A percentile compares a stretch with the other conserved stretches of the same genome.
These are phyloP conservation scores for Manduca sexta DNA, from an alignment of 1,140 invertebrate genomes.

Conservation along the genomic window DNA sequence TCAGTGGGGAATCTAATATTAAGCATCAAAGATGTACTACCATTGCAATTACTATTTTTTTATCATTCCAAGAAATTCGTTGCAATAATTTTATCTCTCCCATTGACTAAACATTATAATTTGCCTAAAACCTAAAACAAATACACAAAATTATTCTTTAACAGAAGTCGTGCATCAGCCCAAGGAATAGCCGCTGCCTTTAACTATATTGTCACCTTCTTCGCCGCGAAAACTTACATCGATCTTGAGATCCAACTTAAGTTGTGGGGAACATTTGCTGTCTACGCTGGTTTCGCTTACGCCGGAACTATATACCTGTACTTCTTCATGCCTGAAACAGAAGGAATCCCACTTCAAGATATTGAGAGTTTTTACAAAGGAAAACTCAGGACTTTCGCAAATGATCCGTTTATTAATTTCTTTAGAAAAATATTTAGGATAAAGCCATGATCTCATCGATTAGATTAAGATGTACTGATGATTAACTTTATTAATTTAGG, in stretches of 20 bases:
- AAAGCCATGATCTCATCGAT: background rate
- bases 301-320: conserved; percentile 76
- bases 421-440: conserved; percentile 26
- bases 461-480: background rate
- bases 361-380: conserved; percentile 78
- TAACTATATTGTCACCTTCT: conserved; percentile 76
- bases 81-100: no score
- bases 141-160: conserved; percentile 16
- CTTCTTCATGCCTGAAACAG: conserved; percentile 86
- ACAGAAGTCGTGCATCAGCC: conserved; percentile 72
- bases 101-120: no score
- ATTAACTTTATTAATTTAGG: background rate
- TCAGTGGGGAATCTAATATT: no score
- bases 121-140: background rate
- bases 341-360: conserved; percentile 83
- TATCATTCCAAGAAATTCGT: no score
- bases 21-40: no score
- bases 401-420: conserved; percentile 55
- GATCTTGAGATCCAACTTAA: conserved; percentile 68
- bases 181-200: conserved; percentile 74
- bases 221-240: conserved; percentile 77
- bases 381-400: conserved; percentile 50
- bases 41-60: no score
- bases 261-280: conserved; percentile 76
- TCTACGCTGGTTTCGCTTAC: conserved; percentile 76